These are phyloP conservation scores for Heliconius aoede DNA, from an alignment of 2,888 invertebrate genomes.

Conservation along the genomic window DNA sequence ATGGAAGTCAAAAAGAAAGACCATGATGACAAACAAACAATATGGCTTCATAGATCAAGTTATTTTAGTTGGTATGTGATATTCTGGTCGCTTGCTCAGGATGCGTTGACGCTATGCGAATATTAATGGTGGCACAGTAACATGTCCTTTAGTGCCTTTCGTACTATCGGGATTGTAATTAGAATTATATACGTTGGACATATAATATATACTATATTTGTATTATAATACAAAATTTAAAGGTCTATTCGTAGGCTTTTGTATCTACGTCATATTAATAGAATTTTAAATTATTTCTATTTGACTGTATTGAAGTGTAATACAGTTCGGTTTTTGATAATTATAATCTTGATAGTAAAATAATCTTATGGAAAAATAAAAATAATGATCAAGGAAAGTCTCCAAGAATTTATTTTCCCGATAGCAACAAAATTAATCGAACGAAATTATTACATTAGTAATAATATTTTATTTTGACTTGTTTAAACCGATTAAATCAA, in stretches of 20 bases:
- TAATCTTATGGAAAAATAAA: not conserved
- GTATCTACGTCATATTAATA: not conserved
- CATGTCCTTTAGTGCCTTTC: slow-evolving; percentile 52
- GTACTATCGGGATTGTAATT: slow-evolving; percentile 48
- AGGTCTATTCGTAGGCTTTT: slow-evolving; percentile 32
- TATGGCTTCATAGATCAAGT: slow-evolving; percentile 40
- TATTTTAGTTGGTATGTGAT: slow-evolving; percentile 49
- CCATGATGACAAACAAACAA: slow-evolving; percentile 36
- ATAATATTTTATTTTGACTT: no score
- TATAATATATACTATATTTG: slow-evolving; percentile 46
- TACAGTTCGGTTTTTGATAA: not conserved
- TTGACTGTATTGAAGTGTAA: no score
- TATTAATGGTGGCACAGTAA: slow-evolving; percentile 66
- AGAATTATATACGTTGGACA: slow-evolving; percentile 47
- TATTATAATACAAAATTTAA: slow-evolving; percentile 42
- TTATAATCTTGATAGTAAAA: not conserved
- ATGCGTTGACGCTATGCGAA: slow-evolving; percentile 59
- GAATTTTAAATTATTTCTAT: no score
- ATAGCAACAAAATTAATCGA: no score
- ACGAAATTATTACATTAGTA: no score
- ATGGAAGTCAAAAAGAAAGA: slow-evolving; percentile 52
- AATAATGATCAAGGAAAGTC: not conserved
- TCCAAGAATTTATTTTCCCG: no score
- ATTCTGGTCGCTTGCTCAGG: slow-evolving; percentile 66
- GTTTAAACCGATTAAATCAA: no score